Conservation (phyloP, 2,797 vertebrate species). For the Bradypus variegatus region DNA sequence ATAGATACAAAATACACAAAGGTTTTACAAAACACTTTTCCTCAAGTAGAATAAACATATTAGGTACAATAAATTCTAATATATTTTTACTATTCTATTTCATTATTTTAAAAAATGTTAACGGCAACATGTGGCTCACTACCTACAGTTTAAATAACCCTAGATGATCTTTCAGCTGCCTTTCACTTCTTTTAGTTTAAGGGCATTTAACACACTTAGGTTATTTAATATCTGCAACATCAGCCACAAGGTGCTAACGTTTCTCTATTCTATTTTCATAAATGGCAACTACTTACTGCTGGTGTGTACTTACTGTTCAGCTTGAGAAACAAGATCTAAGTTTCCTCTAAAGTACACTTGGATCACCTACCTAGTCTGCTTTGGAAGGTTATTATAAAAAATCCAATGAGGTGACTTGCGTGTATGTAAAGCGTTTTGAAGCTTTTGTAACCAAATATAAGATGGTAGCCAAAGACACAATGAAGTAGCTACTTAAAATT, state of each 20-base stretch:
- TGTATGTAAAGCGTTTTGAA: not conserved
- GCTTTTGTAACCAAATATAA: not conserved
- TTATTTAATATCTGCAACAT: conserved; percentile 10
- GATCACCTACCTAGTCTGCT: not conserved
- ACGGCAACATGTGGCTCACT: not conserved
- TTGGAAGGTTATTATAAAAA: not conserved
- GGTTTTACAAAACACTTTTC: not conserved
- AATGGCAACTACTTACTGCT: not conserved
- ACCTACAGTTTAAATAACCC: not conserved
- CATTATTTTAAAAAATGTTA: conserved; percentile 8
- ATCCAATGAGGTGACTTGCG: not conserved
- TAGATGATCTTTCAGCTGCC: not conserved
- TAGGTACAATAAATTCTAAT: not conserved
- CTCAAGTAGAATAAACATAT: not conserved
- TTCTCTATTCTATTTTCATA: conserved; percentile 21
- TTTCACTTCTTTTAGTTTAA: conserved; percentile 17
- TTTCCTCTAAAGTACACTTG: not conserved
- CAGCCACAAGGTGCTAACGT: not conserved
- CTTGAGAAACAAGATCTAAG: not conserved
- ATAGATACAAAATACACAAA: not conserved
- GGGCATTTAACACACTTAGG: not conserved
- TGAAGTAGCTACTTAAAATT: not conserved
- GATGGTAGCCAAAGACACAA: not conserved
- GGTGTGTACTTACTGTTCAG: not conserved
- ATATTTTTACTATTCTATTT: not conserved